Conservation (phyloP, 2,888 invertebrate species). For the Nasonovia ribisnigri region DNA sequence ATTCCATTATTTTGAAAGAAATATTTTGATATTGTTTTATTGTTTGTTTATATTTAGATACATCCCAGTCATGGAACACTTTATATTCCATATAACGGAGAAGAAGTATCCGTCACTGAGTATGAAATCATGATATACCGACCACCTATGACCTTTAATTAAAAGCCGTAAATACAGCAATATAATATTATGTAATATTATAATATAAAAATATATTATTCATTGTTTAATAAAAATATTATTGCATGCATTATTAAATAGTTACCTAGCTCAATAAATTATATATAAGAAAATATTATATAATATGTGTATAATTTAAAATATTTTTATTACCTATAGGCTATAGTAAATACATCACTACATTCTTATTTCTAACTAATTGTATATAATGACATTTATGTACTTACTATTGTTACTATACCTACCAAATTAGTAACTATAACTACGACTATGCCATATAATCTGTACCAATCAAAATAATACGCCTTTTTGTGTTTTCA, state of each 20-base stretch:
- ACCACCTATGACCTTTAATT: constrained; percentile 34
- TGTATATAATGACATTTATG: neutral
- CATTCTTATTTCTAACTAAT: too few species aligned
- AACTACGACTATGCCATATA: too few species aligned
- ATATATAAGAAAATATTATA: neutral
- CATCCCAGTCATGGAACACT: constrained; percentile 68
- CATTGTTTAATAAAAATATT: neutral
- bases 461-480: neutral
- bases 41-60: constrained; percentile 67
- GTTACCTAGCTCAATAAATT: neutral
- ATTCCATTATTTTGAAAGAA: neutral
- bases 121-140: constrained; percentile 68
- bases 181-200: neutral
- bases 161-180: neutral
- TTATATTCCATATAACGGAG: constrained; percentile 68
- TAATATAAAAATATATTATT: neutral
- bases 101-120: constrained; percentile 67
- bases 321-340: neutral
- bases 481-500: neutral
- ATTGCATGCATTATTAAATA: neutral
- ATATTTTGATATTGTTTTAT: neutral
- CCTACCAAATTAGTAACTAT: neutral
- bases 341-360: too few species aligned
- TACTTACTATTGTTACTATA: neutral
- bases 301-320: neutral